Percentiles rank a stretch among this genome's conserved stretches.
Conservation (phyloP, 2,797 vertebrate genomes). For the Chloroceryle inda region DNA sequence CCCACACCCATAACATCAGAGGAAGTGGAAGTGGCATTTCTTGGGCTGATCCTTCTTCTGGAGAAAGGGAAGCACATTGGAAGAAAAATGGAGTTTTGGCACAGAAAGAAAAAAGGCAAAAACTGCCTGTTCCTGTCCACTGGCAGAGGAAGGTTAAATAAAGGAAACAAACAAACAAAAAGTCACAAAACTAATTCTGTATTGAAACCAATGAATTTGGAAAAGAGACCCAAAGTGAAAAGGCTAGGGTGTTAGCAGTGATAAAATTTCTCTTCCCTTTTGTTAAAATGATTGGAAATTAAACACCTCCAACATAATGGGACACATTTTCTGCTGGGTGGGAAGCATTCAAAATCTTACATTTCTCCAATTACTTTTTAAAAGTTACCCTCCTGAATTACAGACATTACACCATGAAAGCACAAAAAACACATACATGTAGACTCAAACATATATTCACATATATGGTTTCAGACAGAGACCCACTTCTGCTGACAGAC, state of each 20-base stretch:
- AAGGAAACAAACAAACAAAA: background rate
- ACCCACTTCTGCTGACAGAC: slow-evolving; percentile 25
- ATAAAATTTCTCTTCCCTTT: slow-evolving; percentile 38
- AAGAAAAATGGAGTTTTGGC: background rate
- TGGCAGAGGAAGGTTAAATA: slow-evolving; percentile 51
- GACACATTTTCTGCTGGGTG: background rate
- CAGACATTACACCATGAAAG: slow-evolving; percentile 53
- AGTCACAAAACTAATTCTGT: slow-evolving; percentile 67
- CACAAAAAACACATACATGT: slow-evolving; percentile 63
- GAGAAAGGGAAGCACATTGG: background rate
- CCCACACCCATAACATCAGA: background rate
- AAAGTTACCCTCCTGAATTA: background rate
- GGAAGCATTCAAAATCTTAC: background rate
- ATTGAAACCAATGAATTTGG: slow-evolving; percentile 73
- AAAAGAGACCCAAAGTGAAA: slow-evolving; percentile 63
- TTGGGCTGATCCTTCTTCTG: background rate
- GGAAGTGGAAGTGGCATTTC: background rate
- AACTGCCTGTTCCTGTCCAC: background rate
- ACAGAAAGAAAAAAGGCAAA: background rate
- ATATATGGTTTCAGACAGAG: slow-evolving; percentile 50
- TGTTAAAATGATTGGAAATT: slow-evolving; percentile 63
- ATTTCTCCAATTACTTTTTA: background rate
- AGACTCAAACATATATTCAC: slow-evolving; percentile 68
- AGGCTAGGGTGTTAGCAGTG: slow-evolving; percentile 61
- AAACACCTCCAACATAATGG: slow-evolving; percentile 16